phyloP scores from a whole-genome alignment of 2,113 vertebrate genomes.

The Microtus oregoni region DNA sequence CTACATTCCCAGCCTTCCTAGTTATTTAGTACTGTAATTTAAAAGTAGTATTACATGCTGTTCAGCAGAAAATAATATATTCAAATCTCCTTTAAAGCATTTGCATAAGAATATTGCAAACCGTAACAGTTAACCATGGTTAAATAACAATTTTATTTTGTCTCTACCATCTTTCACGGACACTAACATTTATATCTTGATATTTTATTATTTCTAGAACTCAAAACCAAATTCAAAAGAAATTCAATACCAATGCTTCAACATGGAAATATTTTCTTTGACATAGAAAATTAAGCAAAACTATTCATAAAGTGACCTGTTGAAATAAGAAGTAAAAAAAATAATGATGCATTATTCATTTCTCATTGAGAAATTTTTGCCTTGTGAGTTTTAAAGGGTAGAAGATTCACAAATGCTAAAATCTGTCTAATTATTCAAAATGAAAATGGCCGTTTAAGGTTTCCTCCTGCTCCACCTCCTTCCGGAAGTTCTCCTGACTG shows the following conservation, averaged over 20 bases:
- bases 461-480: neutral
- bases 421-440: constrained; percentile 34
- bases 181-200: neutral
- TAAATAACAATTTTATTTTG: neutral
- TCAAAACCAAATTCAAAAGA: neutral
- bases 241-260: neutral
- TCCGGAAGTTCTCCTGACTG: neutral
- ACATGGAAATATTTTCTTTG: neutral
- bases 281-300: constrained; percentile 5
- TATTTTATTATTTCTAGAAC: neutral
- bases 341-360: neutral
- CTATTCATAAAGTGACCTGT: neutral
- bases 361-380: neutral
- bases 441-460: neutral
- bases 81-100: constrained; percentile 24
- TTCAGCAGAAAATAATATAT: constrained; percentile 2
- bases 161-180: neutral
- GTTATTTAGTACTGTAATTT: neutral
- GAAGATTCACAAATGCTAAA: constrained; percentile 19
- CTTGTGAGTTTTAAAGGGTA: neutral
- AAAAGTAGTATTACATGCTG: neutral
- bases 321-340: constrained; percentile 15
- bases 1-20: neutral
- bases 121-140: neutral
- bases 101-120: neutral